Percentiles rank a stretch among this genome's conserved stretches.
phyloP scores from a whole-genome alignment of 2,797 vertebrate species.

The Sebastiscus tertius region DNA sequence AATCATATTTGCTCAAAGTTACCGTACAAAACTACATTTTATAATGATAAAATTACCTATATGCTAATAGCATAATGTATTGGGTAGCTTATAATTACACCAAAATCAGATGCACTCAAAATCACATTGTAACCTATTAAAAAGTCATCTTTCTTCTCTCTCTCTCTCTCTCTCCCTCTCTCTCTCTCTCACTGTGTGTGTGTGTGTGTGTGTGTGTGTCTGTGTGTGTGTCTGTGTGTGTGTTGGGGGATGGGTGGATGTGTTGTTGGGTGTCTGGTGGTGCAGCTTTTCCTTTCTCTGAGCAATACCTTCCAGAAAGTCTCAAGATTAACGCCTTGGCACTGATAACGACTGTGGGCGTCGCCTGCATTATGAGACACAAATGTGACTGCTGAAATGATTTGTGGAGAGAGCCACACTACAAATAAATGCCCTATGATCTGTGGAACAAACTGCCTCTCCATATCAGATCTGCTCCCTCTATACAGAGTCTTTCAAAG shows the following conservation, averaged over 20 bases:
- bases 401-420: slow-evolving; percentile 86
- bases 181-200: neutral
- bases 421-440: slow-evolving; percentile 76
- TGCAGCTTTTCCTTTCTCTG: slow-evolving; percentile 20
- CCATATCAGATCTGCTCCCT: too few relatives aligned
- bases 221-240: slow-evolving; percentile 9
- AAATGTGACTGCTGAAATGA: slow-evolving; percentile 84
- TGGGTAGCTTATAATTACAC: neutral
- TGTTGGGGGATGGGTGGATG: slow-evolving; percentile 57
- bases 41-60: neutral
- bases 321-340: slow-evolving; percentile 90
- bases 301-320: slow-evolving; percentile 79
- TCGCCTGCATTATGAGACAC: slow-evolving; percentile 50
- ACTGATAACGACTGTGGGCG: slow-evolving; percentile 90
- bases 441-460: too few relatives aligned
- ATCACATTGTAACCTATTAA: slow-evolving; percentile 10
- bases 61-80: neutral
- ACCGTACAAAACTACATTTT: neutral
- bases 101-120: slow-evolving; percentile 9
- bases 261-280: slow-evolving; percentile 39
- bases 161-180: neutral
- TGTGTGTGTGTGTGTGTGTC: neutral
- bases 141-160: neutral
- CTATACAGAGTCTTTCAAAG: too few relatives aligned
- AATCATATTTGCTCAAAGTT: too few relatives aligned